Conservation (phyloP, 2,797 vertebrate species). For the Bradypus variegatus region DNA sequence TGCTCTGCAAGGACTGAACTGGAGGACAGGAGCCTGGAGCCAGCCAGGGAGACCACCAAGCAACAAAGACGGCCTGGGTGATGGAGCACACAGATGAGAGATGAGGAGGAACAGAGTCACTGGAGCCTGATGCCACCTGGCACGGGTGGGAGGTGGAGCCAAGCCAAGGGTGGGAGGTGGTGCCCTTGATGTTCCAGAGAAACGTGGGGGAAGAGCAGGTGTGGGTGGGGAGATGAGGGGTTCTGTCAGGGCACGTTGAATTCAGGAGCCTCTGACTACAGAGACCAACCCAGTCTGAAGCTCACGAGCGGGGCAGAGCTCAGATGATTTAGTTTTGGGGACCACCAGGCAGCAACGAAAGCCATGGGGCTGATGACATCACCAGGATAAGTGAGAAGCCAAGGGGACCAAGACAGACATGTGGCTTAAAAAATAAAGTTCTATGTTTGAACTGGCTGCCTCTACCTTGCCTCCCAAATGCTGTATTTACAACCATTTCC, state of each 20-base stretch:
- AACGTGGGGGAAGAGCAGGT: too few species aligned
- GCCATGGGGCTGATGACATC: neutral
- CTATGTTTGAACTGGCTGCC: neutral
- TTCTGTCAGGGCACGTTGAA: neutral
- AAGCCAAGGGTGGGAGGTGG: neutral
- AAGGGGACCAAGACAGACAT: neutral
- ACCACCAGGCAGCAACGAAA: neutral
- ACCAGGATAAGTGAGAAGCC: neutral
- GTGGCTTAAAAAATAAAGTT: neutral
- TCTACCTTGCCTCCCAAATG: neutral
- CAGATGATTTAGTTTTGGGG: neutral
- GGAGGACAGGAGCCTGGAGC: neutral
- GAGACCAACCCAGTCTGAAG: neutral
- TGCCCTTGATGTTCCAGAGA: too few species aligned
- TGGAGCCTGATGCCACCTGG: neutral
- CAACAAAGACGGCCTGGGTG: neutral
- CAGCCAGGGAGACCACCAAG: neutral
- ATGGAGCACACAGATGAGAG: too few species aligned
- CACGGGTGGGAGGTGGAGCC: neutral
- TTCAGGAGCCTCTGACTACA: neutral
- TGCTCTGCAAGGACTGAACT: neutral
- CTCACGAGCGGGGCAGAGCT: neutral
- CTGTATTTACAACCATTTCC: rapidly evolving
- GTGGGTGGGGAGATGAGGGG: neutral
- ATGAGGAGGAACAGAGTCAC: neutral